Percentiles rank a stretch among this genome's conserved stretches.
Evolutionary conservation across 2,888 invertebrate species (phyloP).

Genomic region (Lepidochitona cinerea): DNA sequence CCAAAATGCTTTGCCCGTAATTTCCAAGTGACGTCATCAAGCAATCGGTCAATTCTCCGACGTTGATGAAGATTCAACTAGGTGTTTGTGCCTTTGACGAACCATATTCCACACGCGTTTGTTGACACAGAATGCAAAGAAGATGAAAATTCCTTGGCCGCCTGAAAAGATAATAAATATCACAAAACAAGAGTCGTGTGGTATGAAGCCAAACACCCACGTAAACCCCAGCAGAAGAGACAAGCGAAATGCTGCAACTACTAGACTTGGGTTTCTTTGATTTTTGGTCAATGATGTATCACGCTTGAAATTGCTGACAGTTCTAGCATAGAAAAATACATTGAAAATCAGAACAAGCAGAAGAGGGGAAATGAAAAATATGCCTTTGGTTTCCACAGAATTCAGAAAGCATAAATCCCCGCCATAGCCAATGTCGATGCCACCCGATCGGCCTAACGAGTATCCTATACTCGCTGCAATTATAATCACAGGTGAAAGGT

Average conservation of each 20-base stretch:
- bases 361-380: background rate
- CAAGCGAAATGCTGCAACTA: background rate
- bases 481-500: background rate
- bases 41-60: too few relatives aligned
- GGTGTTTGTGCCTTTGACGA: too few relatives aligned
- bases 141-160: slow-evolving; percentile 6
- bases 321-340: background rate
- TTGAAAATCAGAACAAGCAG: background rate
- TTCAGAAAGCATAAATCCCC: background rate
- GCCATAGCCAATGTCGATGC: background rate
- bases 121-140: background rate
- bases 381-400: background rate
- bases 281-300: background rate
- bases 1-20: too few relatives aligned
- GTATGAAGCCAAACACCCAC: slow-evolving; percentile 1
- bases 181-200: background rate
- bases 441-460: background rate
- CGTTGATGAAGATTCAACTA: too few relatives aligned
- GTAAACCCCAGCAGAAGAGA: background rate
- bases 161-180: background rate
- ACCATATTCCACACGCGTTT: too few relatives aligned
- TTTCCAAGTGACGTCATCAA: too few relatives aligned
- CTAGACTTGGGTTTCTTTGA: background rate
- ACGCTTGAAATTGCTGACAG: background rate
- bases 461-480: background rate